These are phyloP conservation scores for Sebastes glaucus DNA, from an alignment of 2,797 vertebrate species.

Conservation along the genomic window DNA sequence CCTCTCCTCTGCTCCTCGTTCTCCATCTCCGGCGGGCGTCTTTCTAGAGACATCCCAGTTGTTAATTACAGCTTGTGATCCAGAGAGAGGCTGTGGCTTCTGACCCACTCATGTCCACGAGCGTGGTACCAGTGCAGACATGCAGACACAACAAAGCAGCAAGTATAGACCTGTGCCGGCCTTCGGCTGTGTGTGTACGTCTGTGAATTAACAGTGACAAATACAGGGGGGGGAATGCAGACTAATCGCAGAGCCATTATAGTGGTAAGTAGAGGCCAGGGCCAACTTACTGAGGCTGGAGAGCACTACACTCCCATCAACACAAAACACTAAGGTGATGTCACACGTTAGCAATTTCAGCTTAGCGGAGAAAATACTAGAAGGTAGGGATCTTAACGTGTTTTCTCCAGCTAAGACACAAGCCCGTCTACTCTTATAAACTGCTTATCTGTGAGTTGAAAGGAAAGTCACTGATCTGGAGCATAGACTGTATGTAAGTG, in stretches of 20 bases:
- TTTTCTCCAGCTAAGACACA: conserved; percentile 2
- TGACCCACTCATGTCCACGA: conserved; percentile 76
- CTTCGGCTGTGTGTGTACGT: conserved; percentile 30
- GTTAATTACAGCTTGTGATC: conserved; percentile 80
- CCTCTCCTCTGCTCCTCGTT: conserved; percentile 21
- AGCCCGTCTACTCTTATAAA: background rate
- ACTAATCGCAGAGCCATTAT: conserved; percentile 67
- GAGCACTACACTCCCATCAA: conserved; percentile 32
- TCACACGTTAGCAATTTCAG: conserved; percentile 48
- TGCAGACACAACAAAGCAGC: conserved; percentile 80
- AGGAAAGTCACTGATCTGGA: background rate
- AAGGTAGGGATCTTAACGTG: background rate
- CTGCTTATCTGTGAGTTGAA: background rate
- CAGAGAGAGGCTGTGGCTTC: conserved; percentile 72
- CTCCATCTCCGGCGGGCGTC: conserved; percentile 48
- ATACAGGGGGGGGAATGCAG: conserved; percentile 53
- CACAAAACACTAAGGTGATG: conserved; percentile 45
- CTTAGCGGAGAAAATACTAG: conserved; percentile 3
- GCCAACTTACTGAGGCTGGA: conserved; percentile 25
- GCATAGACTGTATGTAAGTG: background rate
- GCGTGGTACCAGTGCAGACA: conserved; percentile 64
- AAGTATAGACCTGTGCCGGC: conserved; percentile 68
- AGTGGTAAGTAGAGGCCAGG: conserved; percentile 73
- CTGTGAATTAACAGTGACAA: conserved; percentile 62
- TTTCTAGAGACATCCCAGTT: conserved; percentile 75